Base-by-base conservation (phyloP, 53 echinoderm and acorn worm species). In the Paracentrotus lividus region DNA sequence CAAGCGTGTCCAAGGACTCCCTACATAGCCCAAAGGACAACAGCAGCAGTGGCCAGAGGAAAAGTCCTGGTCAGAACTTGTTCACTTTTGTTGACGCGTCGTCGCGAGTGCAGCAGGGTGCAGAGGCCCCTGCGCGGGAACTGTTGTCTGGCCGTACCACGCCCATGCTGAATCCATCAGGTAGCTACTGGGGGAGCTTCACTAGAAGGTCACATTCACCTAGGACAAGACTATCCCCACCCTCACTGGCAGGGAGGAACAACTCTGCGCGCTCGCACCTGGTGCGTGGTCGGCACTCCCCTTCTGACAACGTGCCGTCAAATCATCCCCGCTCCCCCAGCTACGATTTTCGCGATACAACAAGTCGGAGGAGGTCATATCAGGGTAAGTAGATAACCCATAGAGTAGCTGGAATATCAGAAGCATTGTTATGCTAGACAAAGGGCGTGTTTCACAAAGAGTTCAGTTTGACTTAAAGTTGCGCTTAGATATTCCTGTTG, bases 291-390 rank as follows among this genome's bases (percentile, higher is more conserved):
- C 91, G 69, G 44, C 72, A 72, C 75, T 90, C 91, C 33, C 91
- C 91, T 49, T 45, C 69, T 16, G 91, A 72, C 53, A 72, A 33
- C 51, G 75, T 52, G 51, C 45, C 75, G 44, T 56, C 18, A 29
- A 47, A 90, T 49, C 91, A 90, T 44, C 91, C 95, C 32, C 97
- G 92, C 61, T 97, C 97, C 44, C 97, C 97, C 40, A 96, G 97
- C 49, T 97, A 97, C 96, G 97, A 97, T 68, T 94, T 97, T 64
- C 92, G 97, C 54, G 95, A 97, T 49, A 97, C 97, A 7, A 91
- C 95, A 21, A 96, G 95, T 42, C 92, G 97, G 60, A 94, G 96
- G 61, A 93, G 97, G 57, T 95, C 93, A 45, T 96, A 97, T 90
- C 96, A 96, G 77, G 97, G 97, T 97, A 61, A 49, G 93, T 88